Evolutionary conservation across 64 coral and sea anemone species (phyloP), one percentile per base, ranked within the genome.

Genomic region (Trachythela sp.): DNA sequence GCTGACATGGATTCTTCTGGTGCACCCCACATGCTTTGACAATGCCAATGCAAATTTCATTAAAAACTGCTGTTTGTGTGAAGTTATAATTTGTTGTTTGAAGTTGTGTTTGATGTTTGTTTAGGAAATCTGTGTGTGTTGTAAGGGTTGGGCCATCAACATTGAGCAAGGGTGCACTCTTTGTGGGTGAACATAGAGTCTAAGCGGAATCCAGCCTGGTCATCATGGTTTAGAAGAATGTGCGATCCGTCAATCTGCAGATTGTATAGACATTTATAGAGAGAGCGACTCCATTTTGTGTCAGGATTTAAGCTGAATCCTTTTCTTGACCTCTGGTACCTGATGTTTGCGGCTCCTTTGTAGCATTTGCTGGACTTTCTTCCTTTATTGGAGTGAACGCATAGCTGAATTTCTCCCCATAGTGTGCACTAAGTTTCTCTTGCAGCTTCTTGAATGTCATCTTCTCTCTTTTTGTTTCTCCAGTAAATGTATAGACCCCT

Each of bases 111-210:
- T 42, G 45, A 30, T 93, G 60, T 72, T 89, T 93, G 17, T 93
- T 93, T 0, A 93, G 83, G 40, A 93, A 93, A 75, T 93, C 92
- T 0, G 92, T 93, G 42, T 89, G 60, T 2, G n/a, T n/a, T n/a
- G n/a, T n/a, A n/a, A n/a, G n/a, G n/a, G n/a, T n/a, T n/a, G n/a
- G n/a, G n/a, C n/a, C n/a, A n/a, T n/a, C n/a, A n/a, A n/a, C n/a
- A n/a, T n/a, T n/a, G n/a, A n/a, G n/a, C n/a, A n/a, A n/a, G n/a
- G n/a, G n/a, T n/a, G n/a, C n/a, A n/a, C n/a, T n/a, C n/a, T n/a
- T n/a, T n/a, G n/a, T n/a, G n/a, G n/a, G 92, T 93, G 88, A 76
- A 89, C 9, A 64, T 93, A 34, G 92, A 93, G 11, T 89, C 87
- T 34, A 89, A 33, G 40, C 83, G 8, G 29, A 93, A 93, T 3